Percentiles rank a stretch among this genome's conserved stretches.
Evolutionary conservation across 2,888 invertebrate genomes (phyloP).

Genomic region (Acanthosepion lycidas): DNA sequence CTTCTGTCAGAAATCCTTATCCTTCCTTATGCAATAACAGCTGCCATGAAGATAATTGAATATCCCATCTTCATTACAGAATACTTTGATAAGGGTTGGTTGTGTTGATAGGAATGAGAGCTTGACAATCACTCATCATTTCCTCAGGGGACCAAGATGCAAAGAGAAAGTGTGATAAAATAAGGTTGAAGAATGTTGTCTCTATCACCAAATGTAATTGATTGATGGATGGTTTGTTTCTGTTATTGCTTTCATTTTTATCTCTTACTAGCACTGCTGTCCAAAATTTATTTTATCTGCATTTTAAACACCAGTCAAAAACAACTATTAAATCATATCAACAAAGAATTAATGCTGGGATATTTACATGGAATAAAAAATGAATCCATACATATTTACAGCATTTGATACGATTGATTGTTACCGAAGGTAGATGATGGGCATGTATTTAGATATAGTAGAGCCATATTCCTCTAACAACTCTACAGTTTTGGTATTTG

Average conservation of each 20-base stretch:
- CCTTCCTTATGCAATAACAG: slow-evolving; percentile 22
- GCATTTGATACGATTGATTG: neutral
- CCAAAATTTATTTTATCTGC: neutral
- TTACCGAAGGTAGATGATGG: neutral
- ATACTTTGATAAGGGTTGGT: neutral
- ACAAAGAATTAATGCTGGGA: neutral
- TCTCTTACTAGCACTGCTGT: neutral
- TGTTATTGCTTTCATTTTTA: neutral
- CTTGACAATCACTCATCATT: neutral
- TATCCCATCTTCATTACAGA: slow-evolving; percentile 33
- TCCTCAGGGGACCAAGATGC: neutral
- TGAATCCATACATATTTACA: neutral
- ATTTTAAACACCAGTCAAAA: neutral
- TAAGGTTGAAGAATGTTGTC: neutral
- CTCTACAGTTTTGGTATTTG: neutral
- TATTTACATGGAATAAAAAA: neutral
- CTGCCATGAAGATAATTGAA: neutral
- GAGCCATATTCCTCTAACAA: neutral
- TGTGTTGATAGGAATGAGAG: neutral
- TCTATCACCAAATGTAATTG: neutral
- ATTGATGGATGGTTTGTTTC: neutral
- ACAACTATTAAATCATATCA: neutral
- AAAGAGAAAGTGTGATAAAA: neutral
- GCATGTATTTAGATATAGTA: no score
- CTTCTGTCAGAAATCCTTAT: neutral